Base-by-base conservation (phyloP, 2,797 vertebrate genomes). In the Sciurus vulgaris region DNA sequence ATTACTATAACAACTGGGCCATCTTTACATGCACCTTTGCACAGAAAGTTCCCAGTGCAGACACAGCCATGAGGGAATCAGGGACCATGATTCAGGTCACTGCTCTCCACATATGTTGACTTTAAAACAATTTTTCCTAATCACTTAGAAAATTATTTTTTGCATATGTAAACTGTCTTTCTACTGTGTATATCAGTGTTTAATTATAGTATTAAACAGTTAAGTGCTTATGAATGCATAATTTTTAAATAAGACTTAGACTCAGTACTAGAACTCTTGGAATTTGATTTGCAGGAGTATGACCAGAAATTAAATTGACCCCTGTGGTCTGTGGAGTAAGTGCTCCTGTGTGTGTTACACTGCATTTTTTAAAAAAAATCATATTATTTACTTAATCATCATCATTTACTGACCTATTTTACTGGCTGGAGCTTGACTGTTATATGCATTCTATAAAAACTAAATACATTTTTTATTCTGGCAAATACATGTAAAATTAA, bases 161-260 rank as follows among this genome's bases (percentile, higher is more conserved):
- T 54, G 17, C 83, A 30, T 61, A 47, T 20, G 3, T 61, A n/a
- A 82, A 51, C 54, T 59, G 0, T 56, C 54, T 91, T 90, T 54
- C 67, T 91, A 38, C 59, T 73, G 13, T 90, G 35, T 15, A 18
- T 26, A 1, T 69, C 56, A 63, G 35, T 73, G 24, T 73, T 88
- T 63, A 35, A 20, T 86, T 69, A 82, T 3, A 35, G 5, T 69
- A 38, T 13, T 63, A 56, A 67, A 26, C 0, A 44, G 54, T 74
- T 87, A 41, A 59, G 0, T 51, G 59, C 65, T 94, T 54, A 79
- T 10, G 30, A 89, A 13, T 26, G 7, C 22, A 17, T n/a, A 30
- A 33, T 89, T 67, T 35, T 83, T 85, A 89, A 74, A 6, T 26
- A 82, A 86, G 51, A 51, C 28, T 86, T 92, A 84, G 77, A 59